These are phyloP conservation scores for Amblyraja radiata DNA, from an alignment of 2,797 vertebrate genomes.

Conservation along the genomic window DNA sequence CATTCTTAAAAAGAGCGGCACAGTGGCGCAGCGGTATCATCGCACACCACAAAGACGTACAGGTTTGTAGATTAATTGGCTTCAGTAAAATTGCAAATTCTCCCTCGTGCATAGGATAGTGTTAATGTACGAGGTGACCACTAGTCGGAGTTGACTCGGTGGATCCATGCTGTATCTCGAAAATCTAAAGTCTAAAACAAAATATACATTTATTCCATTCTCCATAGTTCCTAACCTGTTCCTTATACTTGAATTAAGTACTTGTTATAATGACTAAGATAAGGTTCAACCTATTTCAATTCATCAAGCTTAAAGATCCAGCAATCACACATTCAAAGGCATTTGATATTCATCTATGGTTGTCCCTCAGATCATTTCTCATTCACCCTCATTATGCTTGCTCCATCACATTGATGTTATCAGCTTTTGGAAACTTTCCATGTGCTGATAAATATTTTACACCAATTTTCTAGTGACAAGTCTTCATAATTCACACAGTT, in stretches of 20 bases:
- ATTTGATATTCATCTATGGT: background rate
- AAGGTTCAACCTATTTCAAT: background rate
- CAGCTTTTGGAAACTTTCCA: background rate
- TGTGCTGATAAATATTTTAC: background rate
- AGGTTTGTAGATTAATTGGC: too few relatives aligned
- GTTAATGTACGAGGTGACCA: too few relatives aligned
- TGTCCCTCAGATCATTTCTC: background rate
- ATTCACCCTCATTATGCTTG: background rate
- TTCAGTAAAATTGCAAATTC: too few relatives aligned
- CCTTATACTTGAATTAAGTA: background rate
- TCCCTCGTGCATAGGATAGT: too few relatives aligned
- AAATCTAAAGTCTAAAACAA: background rate
- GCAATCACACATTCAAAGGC: background rate
- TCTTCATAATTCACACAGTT: background rate
- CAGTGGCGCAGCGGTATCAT: too few relatives aligned
- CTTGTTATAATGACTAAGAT: background rate
- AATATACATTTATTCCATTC: background rate
- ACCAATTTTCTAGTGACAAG: background rate
- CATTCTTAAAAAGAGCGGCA: background rate
- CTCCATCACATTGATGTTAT: background rate
- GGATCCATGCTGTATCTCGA: too few relatives aligned
- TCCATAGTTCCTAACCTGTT: background rate
- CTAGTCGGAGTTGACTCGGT: too few relatives aligned
- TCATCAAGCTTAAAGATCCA: background rate
- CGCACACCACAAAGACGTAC: too few relatives aligned